phyloP scores from a whole-genome alignment of 2,113 vertebrate genomes.

The Chaetodon auriga region DNA sequence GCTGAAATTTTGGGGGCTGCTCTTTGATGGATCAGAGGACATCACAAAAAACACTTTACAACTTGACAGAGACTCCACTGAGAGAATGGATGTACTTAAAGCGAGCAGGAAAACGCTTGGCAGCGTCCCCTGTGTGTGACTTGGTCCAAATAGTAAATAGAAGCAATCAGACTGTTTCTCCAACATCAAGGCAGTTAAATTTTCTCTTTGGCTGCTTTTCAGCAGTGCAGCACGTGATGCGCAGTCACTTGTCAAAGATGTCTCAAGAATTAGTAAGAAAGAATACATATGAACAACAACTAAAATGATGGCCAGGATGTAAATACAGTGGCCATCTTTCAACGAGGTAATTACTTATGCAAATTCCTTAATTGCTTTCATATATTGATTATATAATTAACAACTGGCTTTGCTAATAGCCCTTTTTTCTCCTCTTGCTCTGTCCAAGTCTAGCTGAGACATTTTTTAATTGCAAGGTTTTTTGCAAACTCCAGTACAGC shows the following conservation, averaged over 20 bases:
- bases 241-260: no score
- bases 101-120: no score
- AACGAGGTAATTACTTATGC: slow-evolving; percentile 56
- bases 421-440: slow-evolving; percentile 24
- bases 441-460: slow-evolving; percentile 43
- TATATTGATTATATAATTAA: slow-evolving; percentile 61
- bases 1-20: slow-evolving; percentile 2
- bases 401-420: slow-evolving; percentile 58
- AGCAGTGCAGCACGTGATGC: no score
- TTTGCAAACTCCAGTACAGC: slow-evolving; percentile 52
- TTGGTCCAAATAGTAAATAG: no score
- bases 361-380: slow-evolving; percentile 63
- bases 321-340: slow-evolving; percentile 16
- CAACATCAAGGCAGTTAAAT: no score
- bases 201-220: no score
- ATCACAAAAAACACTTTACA: not conserved
- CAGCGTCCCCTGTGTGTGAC: no score
- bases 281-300: not conserved
- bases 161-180: no score
- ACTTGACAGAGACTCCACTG: no score
- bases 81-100: no score
- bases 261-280: slow-evolving; percentile 5
- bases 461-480: slow-evolving; percentile 74
- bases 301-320: not conserved
- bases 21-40: slow-evolving; percentile 3